Conservation (phyloP, 2,113 vertebrate species). For the Columba janthina region DNA sequence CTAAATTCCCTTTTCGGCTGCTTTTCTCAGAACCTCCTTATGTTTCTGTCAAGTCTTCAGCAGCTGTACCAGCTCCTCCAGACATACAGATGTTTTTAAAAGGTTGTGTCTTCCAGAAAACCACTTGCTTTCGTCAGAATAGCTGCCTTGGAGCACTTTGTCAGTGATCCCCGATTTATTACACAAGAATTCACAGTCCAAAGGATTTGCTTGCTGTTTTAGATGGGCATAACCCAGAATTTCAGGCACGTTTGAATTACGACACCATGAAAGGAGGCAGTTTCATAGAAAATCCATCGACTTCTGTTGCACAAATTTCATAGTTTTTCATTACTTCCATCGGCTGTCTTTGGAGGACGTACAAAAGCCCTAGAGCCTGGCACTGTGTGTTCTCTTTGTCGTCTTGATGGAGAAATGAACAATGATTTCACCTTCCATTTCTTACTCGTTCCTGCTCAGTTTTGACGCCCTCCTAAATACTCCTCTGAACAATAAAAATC, state of each 20-base stretch:
- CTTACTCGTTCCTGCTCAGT: neutral
- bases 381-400: neutral
- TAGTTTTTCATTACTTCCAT: neutral
- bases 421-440: neutral
- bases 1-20: neutral
- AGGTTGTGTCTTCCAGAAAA: neutral
- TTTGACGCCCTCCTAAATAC: neutral
- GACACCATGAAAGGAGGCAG: neutral
- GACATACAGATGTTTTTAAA: neutral
- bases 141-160: neutral
- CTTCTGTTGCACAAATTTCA: neutral
- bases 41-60: neutral
- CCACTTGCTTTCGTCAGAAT: slow-evolving; percentile 9
- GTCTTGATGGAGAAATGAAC: fast-evolving
- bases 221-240: neutral
- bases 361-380: neutral
- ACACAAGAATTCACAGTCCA: neutral
- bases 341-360: neutral
- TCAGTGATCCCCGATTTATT: neutral
- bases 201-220: neutral
- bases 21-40: neutral
- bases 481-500: neutral
- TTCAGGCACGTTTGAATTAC: neutral
- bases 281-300: neutral
- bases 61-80: neutral